Evolutionary conservation across 2,113 vertebrate genomes (phyloP).

Genomic region (Nycticebus coucang): DNA sequence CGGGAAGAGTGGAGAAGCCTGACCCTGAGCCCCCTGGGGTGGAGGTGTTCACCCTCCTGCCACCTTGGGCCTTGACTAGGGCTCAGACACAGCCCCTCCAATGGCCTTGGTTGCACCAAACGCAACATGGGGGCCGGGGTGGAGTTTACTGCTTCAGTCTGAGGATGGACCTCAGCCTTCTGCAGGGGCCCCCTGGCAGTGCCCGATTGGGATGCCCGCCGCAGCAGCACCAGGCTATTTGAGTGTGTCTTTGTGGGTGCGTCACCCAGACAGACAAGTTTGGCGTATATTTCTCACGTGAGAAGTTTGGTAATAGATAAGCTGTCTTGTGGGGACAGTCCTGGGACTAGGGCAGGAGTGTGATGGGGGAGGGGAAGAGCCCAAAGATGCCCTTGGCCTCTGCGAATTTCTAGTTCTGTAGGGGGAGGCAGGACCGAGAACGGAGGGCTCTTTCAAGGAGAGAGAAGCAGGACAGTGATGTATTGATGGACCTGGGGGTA

Average conservation of each 20-base stretch:
- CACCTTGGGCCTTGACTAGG: neutral
- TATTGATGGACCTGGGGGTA: rapidly evolving
- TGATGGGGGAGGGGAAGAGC: neutral
- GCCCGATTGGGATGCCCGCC: neutral
- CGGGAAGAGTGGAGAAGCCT: too few species aligned
- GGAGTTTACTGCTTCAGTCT: neutral
- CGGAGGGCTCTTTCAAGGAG: neutral
- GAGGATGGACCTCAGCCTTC: neutral
- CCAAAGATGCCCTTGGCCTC: neutral
- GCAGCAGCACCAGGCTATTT: neutral
- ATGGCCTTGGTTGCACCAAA: neutral
- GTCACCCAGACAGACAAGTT: neutral
- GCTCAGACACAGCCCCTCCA: neutral
- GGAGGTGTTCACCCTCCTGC: too few species aligned
- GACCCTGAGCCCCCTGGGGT: too few species aligned
- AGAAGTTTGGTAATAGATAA: neutral
- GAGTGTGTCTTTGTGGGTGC: rapidly evolving
- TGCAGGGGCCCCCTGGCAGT: neutral
- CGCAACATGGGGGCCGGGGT: rapidly evolving
- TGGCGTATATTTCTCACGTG: neutral
- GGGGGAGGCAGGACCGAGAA: neutral
- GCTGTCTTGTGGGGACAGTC: neutral
- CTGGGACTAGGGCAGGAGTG: neutral
- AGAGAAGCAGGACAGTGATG: rapidly evolving
- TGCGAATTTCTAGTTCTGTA: neutral